Evolutionary conservation across 2,113 vertebrate species (phyloP), one percentile per base, ranked within the genome.

Genomic region (Probosciger aterrimus): DNA sequence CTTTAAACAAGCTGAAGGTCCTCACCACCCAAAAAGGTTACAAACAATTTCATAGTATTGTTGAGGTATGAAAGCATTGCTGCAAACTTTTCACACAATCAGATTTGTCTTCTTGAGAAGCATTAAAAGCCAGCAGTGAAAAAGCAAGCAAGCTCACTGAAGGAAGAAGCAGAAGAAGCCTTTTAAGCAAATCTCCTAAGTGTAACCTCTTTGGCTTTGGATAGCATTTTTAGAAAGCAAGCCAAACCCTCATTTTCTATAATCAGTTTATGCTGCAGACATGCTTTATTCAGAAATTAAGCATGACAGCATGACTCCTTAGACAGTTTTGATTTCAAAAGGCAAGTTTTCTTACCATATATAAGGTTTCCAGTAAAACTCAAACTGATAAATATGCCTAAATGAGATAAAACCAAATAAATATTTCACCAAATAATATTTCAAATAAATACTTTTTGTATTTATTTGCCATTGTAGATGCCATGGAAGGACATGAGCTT

Each of bases 261-360:
- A 92, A 94, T 74, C 94, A 87, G 80, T 88, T 96, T 96, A 95
- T 76, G 55, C 57, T 53, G 65, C 88, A 91, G 81, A 93, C 77
- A 88, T 79, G 77, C 83, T 92, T 92, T 87, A 73, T 95, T 84
- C 88, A 69, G 77, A 92, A 92, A 52, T 93, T 92, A 89, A 92
- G 80, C 88, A 82, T 73, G 90, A 85, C 77, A 93, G 62, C 57
- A 63, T 49, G n/a, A 84, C 74, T 93, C 41, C 57, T 91, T 55
- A 78, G 44, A 63, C 6, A 79, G 52, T 43, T 89, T 37, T 47
- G 82, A 65, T 93, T 91, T 76, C 65, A 76, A 89, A 96, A 84
- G 90, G 31, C 59, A 76, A 86, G n/a, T 86, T 95, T 95, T 60
- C 63, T 86, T 88, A 81, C 55, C 18, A 65, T 62, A 59, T 73